A percentile compares a stretch with the other conserved stretches of the same genome.
Evolutionary conservation across 2,113 vertebrate species (phyloP).

Genomic region (Chauna torquata): DNA sequence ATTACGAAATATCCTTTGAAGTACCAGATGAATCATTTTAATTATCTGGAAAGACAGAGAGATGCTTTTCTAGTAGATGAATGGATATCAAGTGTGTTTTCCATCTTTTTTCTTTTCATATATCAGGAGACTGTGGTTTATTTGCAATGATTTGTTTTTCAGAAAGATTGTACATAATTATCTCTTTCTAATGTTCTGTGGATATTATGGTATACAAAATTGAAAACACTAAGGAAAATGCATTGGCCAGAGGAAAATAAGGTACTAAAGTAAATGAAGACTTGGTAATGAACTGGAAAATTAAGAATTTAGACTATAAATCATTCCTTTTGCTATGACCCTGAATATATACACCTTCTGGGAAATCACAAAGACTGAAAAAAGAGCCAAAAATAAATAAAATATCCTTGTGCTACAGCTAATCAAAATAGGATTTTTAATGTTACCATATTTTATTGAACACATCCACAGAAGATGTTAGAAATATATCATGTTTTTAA

Average conservation of each 20-base stretch:
- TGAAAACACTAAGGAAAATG: slow-evolving; percentile 42
- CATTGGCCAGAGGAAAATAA: slow-evolving; percentile 41
- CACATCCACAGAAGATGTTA: neutral
- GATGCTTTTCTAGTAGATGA: neutral
- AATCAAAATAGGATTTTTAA: neutral
- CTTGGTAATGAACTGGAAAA: slow-evolving; percentile 69
- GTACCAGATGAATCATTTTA: neutral
- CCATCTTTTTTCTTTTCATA: neutral
- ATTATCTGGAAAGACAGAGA: neutral
- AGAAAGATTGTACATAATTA: slow-evolving; percentile 32
- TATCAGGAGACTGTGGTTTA: neutral
- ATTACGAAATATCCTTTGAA: neutral
- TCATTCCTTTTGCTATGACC: slow-evolving; percentile 32
- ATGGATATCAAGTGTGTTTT: neutral
- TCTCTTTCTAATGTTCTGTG: slow-evolving; percentile 42
- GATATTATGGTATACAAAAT: slow-evolving; percentile 19
- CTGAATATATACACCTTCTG: slow-evolving; percentile 5
- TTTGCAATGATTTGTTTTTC: slow-evolving; percentile 5
- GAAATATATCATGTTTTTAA: neutral
- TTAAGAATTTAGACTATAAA: slow-evolving; percentile 55
- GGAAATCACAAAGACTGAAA: neutral
- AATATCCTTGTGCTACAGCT: neutral
- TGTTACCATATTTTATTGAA: neutral
- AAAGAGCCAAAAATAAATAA: neutral
- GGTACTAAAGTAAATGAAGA: slow-evolving; percentile 42